Percentiles rank a stretch among this genome's conserved stretches.
These are phyloP conservation scores for Leucophenga maculata DNA, from an alignment of 2,888 invertebrate species.

Conservation along the genomic window DNA sequence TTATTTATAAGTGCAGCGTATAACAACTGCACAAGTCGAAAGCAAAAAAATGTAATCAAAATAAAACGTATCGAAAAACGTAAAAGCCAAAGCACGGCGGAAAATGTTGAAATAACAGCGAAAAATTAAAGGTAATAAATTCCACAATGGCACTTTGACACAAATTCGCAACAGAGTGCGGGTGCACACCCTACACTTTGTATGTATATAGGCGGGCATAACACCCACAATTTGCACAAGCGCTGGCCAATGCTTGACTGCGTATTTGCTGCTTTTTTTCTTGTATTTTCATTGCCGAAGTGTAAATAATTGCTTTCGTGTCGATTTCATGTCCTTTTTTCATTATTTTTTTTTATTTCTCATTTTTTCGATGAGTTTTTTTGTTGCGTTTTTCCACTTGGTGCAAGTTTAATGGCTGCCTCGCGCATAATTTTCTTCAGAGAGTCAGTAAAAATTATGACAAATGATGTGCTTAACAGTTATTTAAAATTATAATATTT, in stretches of 20 bases:
- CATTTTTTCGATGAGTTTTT: constrained; percentile 18
- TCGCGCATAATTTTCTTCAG: constrained; percentile 5
- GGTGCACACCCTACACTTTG: neutral
- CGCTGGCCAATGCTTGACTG: neutral
- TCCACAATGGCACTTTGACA: constrained; percentile 56
- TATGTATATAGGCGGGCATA: too few relatives aligned
- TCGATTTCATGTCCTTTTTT: constrained; percentile 47
- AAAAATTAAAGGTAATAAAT: constrained; percentile 58
- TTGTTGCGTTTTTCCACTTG: neutral
- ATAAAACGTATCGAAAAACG: neutral
- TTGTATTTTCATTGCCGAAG: constrained; percentile 52
- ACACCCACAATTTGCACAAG: too few relatives aligned
- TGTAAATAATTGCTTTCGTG: constrained; percentile 64
- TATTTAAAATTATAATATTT: constrained; percentile 6
- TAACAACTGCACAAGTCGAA: neutral
- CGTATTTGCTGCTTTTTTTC: constrained; percentile 10
- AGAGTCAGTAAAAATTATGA: constrained; percentile 49
- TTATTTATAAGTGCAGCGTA: too few relatives aligned
- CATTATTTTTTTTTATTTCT: constrained; percentile 29
- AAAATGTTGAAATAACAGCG: constrained; percentile 19
- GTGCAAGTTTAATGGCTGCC: neutral
- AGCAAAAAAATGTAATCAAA: constrained; percentile 5
- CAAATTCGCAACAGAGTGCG: constrained; percentile 37
- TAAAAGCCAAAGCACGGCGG: constrained; percentile 30
- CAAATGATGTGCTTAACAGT: constrained; percentile 45